Evolutionary conservation across 2,888 invertebrate genomes (phyloP).

Genomic region (Steinernema hermaphroditum): DNA sequence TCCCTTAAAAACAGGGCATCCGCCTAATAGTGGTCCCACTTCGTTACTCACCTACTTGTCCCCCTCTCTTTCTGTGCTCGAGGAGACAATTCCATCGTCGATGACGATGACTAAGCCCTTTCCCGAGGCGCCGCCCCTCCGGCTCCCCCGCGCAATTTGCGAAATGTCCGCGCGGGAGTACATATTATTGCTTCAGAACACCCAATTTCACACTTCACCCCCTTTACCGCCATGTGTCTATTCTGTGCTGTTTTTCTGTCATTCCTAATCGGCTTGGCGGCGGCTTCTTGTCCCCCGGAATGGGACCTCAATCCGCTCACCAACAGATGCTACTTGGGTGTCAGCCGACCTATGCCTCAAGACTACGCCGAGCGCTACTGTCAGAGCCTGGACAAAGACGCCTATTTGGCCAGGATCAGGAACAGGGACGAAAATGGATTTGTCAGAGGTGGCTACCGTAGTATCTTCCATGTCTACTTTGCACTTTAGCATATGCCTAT

Average conservation of each 20-base stretch:
- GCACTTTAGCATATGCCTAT: constrained; percentile 35
- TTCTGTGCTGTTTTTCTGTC: not conserved
- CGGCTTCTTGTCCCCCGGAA: constrained; percentile 32
- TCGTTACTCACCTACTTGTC: constrained; percentile 24
- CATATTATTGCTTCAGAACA: not conserved
- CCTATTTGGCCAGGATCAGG: constrained; percentile 49
- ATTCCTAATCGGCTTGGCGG: not conserved
- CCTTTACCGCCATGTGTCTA: constrained; percentile 7
- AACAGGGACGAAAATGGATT: constrained; percentile 51
- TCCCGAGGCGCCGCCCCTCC: constrained; percentile 6
- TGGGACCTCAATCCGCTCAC: constrained; percentile 34
- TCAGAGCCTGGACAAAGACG: constrained; percentile 39
- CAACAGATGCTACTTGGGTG: constrained; percentile 45
- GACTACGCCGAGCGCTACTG: constrained; percentile 49
- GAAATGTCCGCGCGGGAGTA: constrained; percentile 3
- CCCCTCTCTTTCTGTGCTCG: not conserved
- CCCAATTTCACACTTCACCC: constrained; percentile 5
- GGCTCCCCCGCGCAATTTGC: constrained; percentile 19
- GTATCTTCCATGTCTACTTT: constrained; percentile 1
- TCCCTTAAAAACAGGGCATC: not conserved
- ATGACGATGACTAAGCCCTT: constrained; percentile 19
- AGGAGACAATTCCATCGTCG: not conserved
- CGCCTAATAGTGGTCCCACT: not conserved
- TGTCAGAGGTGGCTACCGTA: constrained; percentile 40
- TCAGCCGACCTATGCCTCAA: constrained; percentile 46